A percentile compares a stretch with the other conserved stretches of the same genome.
Conservation (phyloP, 2,797 vertebrate species). For the Eulemur coronatus region DNA sequence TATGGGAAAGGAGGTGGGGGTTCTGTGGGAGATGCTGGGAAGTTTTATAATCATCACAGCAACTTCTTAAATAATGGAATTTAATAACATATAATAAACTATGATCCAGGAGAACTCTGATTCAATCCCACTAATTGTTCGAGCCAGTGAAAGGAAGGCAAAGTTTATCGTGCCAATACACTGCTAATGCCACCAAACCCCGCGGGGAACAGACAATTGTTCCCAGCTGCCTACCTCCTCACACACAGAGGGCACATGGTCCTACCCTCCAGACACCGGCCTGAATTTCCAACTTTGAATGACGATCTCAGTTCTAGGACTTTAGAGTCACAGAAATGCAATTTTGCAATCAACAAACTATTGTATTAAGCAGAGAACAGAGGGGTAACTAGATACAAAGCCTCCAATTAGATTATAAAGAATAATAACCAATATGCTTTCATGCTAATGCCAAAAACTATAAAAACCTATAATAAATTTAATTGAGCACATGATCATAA, state of each 20-base stretch:
- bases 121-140: constrained; percentile 57
- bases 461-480: constrained; percentile 81
- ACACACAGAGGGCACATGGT: constrained; percentile 42
- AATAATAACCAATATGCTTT: constrained; percentile 77
- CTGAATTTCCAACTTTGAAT: constrained; percentile 64
- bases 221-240: constrained; percentile 57
- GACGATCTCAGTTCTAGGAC: constrained; percentile 69
- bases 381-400: constrained; percentile 53
- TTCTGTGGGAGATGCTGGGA: not conserved
- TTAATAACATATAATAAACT: constrained; percentile 76
- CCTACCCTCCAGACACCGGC: constrained; percentile 48
- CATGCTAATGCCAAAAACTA: constrained; percentile 78
- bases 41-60: constrained; percentile 62
- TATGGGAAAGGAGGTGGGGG: not conserved
- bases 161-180: constrained; percentile 57
- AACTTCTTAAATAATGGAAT: constrained; percentile 76
- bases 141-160: constrained; percentile 54
- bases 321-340: constrained; percentile 77
- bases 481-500: constrained; percentile 79
- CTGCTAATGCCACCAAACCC: constrained; percentile 21
- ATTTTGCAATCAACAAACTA: constrained; percentile 77
- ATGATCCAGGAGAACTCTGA: constrained; percentile 65
- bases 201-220: not conserved
- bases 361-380: constrained; percentile 69
- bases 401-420: constrained; percentile 74